These are phyloP conservation scores for Eristalinus aeneus DNA, from an alignment of 2,888 invertebrate species.

Conservation along the genomic window DNA sequence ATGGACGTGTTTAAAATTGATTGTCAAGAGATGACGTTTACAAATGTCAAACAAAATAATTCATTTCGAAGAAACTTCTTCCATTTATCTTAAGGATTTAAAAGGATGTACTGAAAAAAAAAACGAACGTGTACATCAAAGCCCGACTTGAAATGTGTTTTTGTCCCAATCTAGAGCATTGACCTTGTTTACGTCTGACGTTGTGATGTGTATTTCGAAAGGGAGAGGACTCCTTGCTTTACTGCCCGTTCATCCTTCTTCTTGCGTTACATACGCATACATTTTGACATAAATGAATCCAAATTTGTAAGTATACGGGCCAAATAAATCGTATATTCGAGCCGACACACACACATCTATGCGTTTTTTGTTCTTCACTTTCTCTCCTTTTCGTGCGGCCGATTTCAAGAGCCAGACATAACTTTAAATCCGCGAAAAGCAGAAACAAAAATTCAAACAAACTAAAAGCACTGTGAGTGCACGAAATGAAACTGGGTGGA, in stretches of 20 bases:
- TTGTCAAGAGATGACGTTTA: no score
- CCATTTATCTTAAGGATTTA: no score
- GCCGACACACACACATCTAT: conserved; percentile 16
- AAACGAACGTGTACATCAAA: background rate
- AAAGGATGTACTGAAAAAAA: background rate
- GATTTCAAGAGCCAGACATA: conserved; percentile 2
- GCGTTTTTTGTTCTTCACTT: conserved; percentile 4
- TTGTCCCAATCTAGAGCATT: conserved; percentile 51
- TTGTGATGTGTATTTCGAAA: conserved; percentile 56
- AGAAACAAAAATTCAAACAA: conserved; percentile 13
- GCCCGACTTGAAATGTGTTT: conserved; percentile 27
- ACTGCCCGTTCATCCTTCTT: conserved; percentile 4
- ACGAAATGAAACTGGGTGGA: conserved; percentile 48
- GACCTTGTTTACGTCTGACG: conserved; percentile 56
- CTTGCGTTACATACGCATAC: background rate
- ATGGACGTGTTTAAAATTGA: no score
- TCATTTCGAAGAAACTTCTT: background rate
- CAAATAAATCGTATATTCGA: background rate
- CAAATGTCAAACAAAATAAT: no score
- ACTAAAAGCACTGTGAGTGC: conserved; percentile 40
- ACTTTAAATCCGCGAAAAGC: conserved; percentile 23
- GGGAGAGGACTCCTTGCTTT: conserved; percentile 49
- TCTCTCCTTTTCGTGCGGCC: conserved; percentile 15
- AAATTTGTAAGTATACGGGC: conserved; percentile 5
- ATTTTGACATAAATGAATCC: background rate